A percentile compares a stretch with the other conserved stretches of the same genome.
Conservation (phyloP, 2,113 vertebrate genomes). For the Rostratula benghalensis region DNA sequence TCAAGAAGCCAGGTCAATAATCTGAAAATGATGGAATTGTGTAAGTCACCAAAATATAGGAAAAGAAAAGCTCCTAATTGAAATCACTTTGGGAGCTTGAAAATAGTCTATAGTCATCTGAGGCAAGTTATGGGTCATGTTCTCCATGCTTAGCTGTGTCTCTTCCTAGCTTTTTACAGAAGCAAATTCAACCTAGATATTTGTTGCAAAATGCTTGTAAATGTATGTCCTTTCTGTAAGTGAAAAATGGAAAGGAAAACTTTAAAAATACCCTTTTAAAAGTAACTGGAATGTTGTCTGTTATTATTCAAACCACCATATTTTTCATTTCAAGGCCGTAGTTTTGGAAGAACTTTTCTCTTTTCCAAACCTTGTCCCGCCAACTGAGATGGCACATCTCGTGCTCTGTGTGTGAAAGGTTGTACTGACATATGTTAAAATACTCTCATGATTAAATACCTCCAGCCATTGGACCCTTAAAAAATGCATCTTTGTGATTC, state of each 20-base stretch:
- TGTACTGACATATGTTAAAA: not conserved
- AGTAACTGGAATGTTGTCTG: not conserved
- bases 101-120: not conserved
- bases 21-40: not conserved
- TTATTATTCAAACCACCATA: not conserved
- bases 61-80: not conserved
- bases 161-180: not conserved
- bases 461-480: not conserved
- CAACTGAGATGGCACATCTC: not conserved
- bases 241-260: not conserved
- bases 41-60: not conserved
- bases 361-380: not conserved
- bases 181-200: not conserved
- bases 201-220: not conserved
- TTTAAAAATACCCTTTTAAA: not conserved
- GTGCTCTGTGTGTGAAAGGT: not conserved
- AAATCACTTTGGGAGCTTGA: not conserved
- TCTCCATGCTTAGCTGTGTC: not conserved
- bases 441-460: not conserved
- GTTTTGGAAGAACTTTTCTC: not conserved
- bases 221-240: not conserved
- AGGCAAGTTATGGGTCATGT: not conserved
- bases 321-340: not conserved
- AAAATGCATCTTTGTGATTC: not conserved
- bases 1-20: not conserved